These are phyloP conservation scores for Ictalurus punctatus DNA, from an alignment of 2,113 vertebrate species.

Conservation along the genomic window DNA sequence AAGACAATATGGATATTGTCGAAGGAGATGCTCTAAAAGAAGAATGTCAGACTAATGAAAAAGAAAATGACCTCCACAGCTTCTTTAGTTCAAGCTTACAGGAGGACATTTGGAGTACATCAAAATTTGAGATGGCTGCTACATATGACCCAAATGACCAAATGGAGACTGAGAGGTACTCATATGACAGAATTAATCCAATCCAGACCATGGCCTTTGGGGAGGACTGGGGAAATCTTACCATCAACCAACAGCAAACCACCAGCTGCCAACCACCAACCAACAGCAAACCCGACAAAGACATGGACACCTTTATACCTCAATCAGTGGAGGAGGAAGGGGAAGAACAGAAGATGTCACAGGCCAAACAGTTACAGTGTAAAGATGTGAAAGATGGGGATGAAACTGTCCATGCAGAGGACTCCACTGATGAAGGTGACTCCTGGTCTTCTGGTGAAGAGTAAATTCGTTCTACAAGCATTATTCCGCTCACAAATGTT, in stretches of 20 bases:
- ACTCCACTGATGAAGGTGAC: constrained; percentile 67
- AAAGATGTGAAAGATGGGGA: constrained; percentile 44
- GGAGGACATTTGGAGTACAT: constrained; percentile 61
- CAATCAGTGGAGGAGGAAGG: constrained; percentile 30
- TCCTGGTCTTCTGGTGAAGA: constrained; percentile 73
- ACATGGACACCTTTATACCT: constrained; percentile 35
- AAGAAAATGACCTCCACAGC: constrained; percentile 46
- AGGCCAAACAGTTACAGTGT: constrained; percentile 49
- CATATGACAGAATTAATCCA: constrained; percentile 31
- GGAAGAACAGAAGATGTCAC: constrained; percentile 38
- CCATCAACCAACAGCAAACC: constrained; percentile 55
- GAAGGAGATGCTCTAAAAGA: constrained; percentile 43
- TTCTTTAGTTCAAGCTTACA: constrained; percentile 57
- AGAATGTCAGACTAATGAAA: constrained; percentile 48
- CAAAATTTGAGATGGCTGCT: constrained; percentile 57
- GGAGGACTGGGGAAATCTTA: constrained; percentile 52
- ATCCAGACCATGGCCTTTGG: constrained; percentile 54
- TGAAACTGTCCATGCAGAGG: constrained; percentile 62
- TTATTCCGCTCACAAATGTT: background rate
- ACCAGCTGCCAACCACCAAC: constrained; percentile 20
- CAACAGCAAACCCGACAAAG: constrained; percentile 53
- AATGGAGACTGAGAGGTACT: constrained; percentile 33
- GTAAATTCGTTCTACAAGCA: constrained; percentile 11
- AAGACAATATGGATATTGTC: constrained; percentile 48
- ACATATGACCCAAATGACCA: constrained; percentile 59